Conservation (phyloP, 2,113 vertebrate genomes). For the Nycticebus coucang region DNA sequence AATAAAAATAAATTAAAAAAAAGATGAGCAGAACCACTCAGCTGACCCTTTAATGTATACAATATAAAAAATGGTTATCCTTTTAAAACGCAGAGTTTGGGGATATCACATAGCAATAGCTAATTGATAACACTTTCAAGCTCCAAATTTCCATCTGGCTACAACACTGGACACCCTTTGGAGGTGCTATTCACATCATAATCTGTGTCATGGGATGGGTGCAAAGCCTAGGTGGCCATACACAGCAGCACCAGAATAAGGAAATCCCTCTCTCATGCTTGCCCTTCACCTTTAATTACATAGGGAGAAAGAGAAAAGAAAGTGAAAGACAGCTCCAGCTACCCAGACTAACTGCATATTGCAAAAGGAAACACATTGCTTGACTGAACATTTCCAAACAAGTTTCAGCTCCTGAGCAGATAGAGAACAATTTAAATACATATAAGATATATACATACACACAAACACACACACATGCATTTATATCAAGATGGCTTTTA, state of each 20-base stretch:
- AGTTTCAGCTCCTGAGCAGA: slow-evolving; percentile 52
- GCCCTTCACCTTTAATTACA: slow-evolving; percentile 63
- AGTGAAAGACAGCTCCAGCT: slow-evolving; percentile 32
- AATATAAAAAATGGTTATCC: background rate
- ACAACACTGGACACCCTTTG: background rate
- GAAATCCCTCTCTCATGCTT: background rate
- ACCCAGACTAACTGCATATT: slow-evolving; percentile 35
- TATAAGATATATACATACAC: background rate
- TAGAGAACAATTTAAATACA: slow-evolving; percentile 63
- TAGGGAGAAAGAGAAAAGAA: background rate
- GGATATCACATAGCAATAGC: background rate
- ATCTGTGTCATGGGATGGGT: background rate
- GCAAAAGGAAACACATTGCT: slow-evolving; percentile 44
- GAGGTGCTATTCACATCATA: background rate
- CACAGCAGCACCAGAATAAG: background rate
- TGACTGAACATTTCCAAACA: slow-evolving; percentile 64
- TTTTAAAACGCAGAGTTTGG: background rate
- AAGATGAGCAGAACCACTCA: background rate
- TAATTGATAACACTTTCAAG: background rate
- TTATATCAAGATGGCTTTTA: slow-evolving; percentile 60
- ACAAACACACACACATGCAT: background rate
- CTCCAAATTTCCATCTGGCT: background rate
- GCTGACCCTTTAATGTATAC: background rate
- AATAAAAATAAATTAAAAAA: no score
- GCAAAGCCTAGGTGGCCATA: background rate